These are phyloP conservation scores for Epinephelus coioides DNA, from an alignment of 2,797 vertebrate genomes.

Conservation along the genomic window DNA sequence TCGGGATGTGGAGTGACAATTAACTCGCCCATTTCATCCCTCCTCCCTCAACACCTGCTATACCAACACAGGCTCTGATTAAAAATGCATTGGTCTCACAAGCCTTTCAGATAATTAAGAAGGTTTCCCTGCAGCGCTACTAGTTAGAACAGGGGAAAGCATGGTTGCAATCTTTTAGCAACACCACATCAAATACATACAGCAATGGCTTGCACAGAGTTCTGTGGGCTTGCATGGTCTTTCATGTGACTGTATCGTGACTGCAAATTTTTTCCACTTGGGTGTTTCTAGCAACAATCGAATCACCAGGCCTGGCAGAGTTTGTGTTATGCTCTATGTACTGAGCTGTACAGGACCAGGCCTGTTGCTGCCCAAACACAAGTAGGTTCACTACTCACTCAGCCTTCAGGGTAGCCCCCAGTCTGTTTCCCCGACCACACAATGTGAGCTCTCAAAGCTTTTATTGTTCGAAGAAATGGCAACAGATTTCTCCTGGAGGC, in stretches of 20 bases:
- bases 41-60: conserved; percentile 68
- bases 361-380: conserved; percentile 36
- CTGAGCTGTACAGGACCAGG: conserved; percentile 35
- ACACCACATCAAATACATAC: background rate
- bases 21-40: conserved; percentile 47
- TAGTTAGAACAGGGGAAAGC: conserved; percentile 19
- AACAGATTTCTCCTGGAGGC: conserved; percentile 47
- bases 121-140: conserved; percentile 50
- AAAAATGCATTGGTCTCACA: conserved; percentile 68
- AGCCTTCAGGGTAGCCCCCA: conserved; percentile 33
- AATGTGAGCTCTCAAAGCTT: conserved; percentile 33
- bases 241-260: background rate
- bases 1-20: conserved; percentile 53
- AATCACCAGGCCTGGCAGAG: background rate
- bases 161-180: conserved; percentile 22
- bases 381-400: conserved; percentile 23
- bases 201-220: background rate
- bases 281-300: conserved; percentile 9
- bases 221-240: background rate
- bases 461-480: conserved; percentile 52
- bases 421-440: conserved; percentile 32
- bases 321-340: conserved; percentile 18
- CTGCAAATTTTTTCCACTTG: conserved; percentile 7
- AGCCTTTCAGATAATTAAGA: conserved; percentile 65
- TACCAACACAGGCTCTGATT: conserved; percentile 59